These are phyloP conservation scores for Coecobrya sp. DNA, from an alignment of 2,888 invertebrate genomes.

Conservation along the genomic window DNA sequence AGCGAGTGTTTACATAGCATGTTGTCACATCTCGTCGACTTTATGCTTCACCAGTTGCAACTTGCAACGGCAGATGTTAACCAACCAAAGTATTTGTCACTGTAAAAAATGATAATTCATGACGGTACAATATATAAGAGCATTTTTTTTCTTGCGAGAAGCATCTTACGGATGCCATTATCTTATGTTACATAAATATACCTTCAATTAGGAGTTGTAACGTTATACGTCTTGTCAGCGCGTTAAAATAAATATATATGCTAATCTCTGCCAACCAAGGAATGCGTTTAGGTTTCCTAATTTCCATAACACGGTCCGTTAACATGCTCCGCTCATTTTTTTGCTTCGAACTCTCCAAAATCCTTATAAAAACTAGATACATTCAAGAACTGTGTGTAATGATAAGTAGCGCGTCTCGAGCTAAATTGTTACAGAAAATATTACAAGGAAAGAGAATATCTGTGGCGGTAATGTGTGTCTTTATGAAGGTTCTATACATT, in stretches of 20 bases:
- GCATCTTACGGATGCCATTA: slow-evolving; percentile 22
- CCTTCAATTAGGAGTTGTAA: slow-evolving; percentile 69
- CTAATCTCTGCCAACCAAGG: slow-evolving; percentile 64
- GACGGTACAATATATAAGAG: slow-evolving; percentile 41
- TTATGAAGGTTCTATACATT: slow-evolving; percentile 61
- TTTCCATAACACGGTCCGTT: slow-evolving; percentile 60
- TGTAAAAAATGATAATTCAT: slow-evolving; percentile 57
- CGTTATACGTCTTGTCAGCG: slow-evolving; percentile 71
- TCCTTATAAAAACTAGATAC: neutral
- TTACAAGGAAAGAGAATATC: neutral
- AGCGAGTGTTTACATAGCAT: slow-evolving; percentile 30
- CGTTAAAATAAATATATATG: slow-evolving; percentile 72
- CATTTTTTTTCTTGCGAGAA: neutral
- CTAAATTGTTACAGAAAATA: slow-evolving; percentile 40
- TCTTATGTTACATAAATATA: slow-evolving; percentile 67
- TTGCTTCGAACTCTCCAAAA: neutral
- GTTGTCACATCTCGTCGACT: slow-evolving; percentile 54
- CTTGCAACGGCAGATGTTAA: slow-evolving; percentile 56
- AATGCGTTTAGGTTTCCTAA: slow-evolving; percentile 60
- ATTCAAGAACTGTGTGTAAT: neutral
- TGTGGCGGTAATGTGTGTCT: slow-evolving; percentile 60
- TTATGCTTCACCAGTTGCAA: slow-evolving; percentile 72
- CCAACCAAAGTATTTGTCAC: slow-evolving; percentile 62
- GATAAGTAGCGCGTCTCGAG: neutral
- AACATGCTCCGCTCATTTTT: slow-evolving; percentile 49